Base-by-base conservation (phyloP, 2,797 vertebrate genomes). In the Falco peregrinus region DNA sequence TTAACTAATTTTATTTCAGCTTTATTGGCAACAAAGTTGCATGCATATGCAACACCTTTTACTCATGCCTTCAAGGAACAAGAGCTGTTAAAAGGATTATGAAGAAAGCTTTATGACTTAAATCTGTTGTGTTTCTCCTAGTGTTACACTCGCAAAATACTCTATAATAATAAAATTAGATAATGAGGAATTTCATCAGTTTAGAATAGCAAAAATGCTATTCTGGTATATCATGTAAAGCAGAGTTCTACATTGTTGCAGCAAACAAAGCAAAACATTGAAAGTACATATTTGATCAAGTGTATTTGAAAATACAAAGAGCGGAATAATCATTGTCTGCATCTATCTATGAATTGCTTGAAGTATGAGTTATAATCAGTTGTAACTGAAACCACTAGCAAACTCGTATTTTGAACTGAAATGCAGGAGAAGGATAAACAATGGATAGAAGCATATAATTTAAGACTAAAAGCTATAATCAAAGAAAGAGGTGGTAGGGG, bases 1-100 rank as follows among this genome's bases (percentile, higher is more conserved):
- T 97, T 96, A 97, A 97, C 95, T 97, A 97, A 97, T 96, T 97
- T 97, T 94, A 92, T 95, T 93, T 96, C 80, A 91, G 65, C 76
- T 97, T 97, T 97, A 98, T 94, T 97, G 96, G 93, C 79, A 96
- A 84, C 76, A 87, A 97, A 94, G 94, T 50, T 83, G 61, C 87
- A 96, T 95, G 85, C 91, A 96, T 96, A 95, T 92, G 87, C 78
- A 97, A 90, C 92, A 97, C 92, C 95, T 98, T 97, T 95, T 91
- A 51, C 91, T 96, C 39, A 60, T 71, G 88, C 74, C 93, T 86
- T 65, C 53, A 93, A 97, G 97, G 89, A 97, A 96, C 74, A 96
- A 97, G 97, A 95, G 74, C 95, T 97, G 92, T 96, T 97, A 91
- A 96, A 93, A 95, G 91, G 84, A 96, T 93, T 91, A 95, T 80